Conservation (phyloP, 2,113 vertebrate species). For the Pica pica region DNA sequence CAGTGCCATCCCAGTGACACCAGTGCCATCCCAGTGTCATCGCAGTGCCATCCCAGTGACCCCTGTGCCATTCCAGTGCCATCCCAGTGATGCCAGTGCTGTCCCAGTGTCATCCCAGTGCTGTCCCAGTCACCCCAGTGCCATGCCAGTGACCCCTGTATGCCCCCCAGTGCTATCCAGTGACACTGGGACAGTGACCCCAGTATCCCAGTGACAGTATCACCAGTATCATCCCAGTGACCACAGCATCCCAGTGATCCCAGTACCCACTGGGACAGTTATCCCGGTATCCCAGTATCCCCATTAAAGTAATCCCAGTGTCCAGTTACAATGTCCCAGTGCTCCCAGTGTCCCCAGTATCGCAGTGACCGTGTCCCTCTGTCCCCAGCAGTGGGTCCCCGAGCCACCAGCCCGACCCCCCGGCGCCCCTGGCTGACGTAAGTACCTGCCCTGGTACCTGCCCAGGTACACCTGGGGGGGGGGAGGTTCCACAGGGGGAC, state of each 20-base stretch:
- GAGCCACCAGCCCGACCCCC: not conserved
- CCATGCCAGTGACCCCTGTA: fast-evolving
- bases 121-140: not conserved
- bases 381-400: not conserved
- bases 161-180: not conserved
- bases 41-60: fast-evolving
- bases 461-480: not conserved
- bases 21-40: not conserved
- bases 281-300: too few relatives aligned
- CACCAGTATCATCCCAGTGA: not conserved
- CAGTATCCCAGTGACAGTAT: not conserved
- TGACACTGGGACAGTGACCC: fast-evolving
- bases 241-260: not conserved
- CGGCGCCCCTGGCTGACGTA: not conserved
- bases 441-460: not conserved
- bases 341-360: not conserved
- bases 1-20: not conserved
- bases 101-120: not conserved
- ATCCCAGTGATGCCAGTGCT: not conserved
- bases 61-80: not conserved
- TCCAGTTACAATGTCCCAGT: too few relatives aligned
- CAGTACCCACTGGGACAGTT: too few relatives aligned
- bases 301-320: too few relatives aligned
- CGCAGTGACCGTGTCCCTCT: not conserved
- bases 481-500: not conserved